Conservation (phyloP, 2,113 vertebrate genomes). For the Odontophorus gujanensis region DNA sequence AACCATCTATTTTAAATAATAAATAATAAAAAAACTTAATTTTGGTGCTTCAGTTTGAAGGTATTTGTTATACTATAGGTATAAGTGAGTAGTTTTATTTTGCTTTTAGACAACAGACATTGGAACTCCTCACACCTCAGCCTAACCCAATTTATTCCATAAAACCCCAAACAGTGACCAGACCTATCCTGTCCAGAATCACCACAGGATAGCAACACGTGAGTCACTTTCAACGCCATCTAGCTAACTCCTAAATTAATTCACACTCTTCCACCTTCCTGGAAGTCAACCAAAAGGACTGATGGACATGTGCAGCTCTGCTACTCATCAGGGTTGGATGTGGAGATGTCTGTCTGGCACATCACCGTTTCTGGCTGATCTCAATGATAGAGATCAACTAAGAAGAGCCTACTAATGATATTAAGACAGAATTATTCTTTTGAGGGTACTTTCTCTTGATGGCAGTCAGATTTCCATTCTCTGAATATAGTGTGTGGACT, state of each 20-base stretch:
- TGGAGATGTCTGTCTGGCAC: conserved; percentile 18
- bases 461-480: neutral
- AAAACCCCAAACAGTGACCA: neutral
- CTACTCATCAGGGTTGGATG: neutral
- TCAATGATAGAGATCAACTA: neutral
- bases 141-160: neutral
- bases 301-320: neutral
- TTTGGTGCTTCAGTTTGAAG: neutral
- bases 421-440: neutral
- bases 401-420: neutral
- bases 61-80: neutral
- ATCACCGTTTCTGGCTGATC: neutral
- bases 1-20: neutral
- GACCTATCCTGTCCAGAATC: neutral
- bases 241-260: conserved; percentile 2
- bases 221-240: neutral
- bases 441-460: neutral
- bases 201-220: neutral
- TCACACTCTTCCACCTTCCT: neutral
- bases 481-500: neutral
- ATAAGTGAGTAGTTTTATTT: neutral
- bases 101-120: neutral
- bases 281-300: neutral
- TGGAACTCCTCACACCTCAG: neutral
- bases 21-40: too few relatives aligned